Conservation (phyloP, 2,113 vertebrate species). For the Eretmochelys imbricata region DNA sequence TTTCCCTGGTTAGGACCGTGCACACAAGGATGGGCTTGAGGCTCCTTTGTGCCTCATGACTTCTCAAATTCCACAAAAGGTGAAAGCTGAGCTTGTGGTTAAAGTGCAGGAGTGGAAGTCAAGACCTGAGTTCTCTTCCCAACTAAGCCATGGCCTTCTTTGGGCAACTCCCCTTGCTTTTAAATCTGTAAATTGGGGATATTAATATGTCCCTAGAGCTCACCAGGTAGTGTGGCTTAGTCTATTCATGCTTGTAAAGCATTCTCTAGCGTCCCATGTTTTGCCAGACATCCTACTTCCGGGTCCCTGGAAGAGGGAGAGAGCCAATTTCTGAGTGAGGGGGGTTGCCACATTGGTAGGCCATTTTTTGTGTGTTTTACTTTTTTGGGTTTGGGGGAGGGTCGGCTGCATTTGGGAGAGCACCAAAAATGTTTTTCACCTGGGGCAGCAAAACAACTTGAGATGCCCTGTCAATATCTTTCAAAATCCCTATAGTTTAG, state of each 20-base stretch:
- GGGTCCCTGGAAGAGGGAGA: background rate
- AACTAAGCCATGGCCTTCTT: background rate
- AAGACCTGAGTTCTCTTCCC: too few species aligned
- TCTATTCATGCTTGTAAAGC: too few species aligned
- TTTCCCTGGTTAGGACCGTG: background rate
- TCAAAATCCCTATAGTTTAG: background rate
- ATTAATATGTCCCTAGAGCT: background rate
- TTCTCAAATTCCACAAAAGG: background rate
- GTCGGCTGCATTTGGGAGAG: too few species aligned
- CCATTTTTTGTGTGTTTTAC: too few species aligned
- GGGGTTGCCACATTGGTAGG: background rate
- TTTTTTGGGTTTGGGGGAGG: too few species aligned
- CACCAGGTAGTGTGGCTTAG: background rate
- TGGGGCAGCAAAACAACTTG: too few species aligned
- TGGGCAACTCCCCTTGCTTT: background rate
- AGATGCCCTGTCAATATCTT: background rate
- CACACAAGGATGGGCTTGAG: background rate
- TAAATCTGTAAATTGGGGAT: background rate
- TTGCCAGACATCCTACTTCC: too few species aligned
- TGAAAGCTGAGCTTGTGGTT: background rate
- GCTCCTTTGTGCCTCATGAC: background rate
- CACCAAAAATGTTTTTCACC: too few species aligned
- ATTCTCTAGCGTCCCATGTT: too few species aligned
- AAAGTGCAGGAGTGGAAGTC: background rate
- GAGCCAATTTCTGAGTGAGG: background rate